Evolutionary conservation across 1,140 invertebrate genomes (phyloP), one percentile per base, ranked within the genome.

Genomic region (Trichonephila clavata): DNA sequence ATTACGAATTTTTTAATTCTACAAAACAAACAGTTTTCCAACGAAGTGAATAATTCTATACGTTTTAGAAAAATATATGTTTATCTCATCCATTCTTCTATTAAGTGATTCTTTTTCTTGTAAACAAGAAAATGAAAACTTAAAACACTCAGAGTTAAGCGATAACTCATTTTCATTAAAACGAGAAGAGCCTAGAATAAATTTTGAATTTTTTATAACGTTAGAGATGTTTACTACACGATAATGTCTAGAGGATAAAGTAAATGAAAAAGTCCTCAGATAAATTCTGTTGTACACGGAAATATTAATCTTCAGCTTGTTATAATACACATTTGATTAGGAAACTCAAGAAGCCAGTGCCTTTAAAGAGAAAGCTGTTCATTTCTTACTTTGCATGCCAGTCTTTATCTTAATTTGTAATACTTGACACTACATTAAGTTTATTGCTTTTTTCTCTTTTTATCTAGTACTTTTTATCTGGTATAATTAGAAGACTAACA

Each of bases 201-300:
- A 68, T 24, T 68, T n/a, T 14, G 65, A 68, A n/a, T 68, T n/a
- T 68, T 68, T 68, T 24, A 27, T 14, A 13, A 13, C n/a, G 13
- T 68, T 68, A 13, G n/a, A 68, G 65, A n/a, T 24, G 65, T 27
- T 68, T 68, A 68, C n/a, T 39, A 4, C 21, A 27, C 65, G 5
- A 3, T 24, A 21, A 68, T 68, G 63, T n/a, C 21, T n/a, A 10
- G 21, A 68, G 65, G 0, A 24, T 24, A 6, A 68, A 3, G 27
- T 6, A 39, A 27, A 77, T 6, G 18, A 77, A 18, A 77, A 77
- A 77, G 13, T 18, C n/a, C 13, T 77, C 18, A 39, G 14, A 32
- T 77, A 77, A 77, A 18, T 77, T 32, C 71, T 77, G 71, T 77
- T 77, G 71, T 27, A 77, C 65, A 68, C 3, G 65, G n/a, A 68